Base-by-base conservation (phyloP, 2,888 invertebrate species). In the Scrobipalpa atriplicella region DNA sequence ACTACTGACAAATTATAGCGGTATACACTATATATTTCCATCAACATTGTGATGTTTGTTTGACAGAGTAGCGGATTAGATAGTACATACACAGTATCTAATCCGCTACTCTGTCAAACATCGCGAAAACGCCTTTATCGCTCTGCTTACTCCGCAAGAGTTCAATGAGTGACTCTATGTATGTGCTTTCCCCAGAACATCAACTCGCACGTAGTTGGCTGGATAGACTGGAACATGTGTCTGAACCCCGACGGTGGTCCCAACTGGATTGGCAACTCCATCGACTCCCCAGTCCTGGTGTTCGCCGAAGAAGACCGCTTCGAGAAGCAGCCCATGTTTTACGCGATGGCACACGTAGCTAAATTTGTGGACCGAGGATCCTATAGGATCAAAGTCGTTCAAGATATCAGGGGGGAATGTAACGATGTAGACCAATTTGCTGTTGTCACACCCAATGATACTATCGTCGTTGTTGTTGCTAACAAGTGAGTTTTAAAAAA, bases 201-300 rank as follows among this genome's bases (percentile, higher is more conserved):
- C 16, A 94, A 95, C 71, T 93, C 96, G 80, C 95, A 95, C 89
- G 94, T 95, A 0, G 91, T 93, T 43, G 97, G 96, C 1, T 98
- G 98, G 97, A 89, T 96, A 0, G 98, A 98, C 82, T 98, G 98
- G 97, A 98, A 98, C 84, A 81, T 98, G 67, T 95, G 94, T 2
- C 85, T 98, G 36, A 90, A 97, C 82, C 79, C 89, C 74, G 61
- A 79, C 6, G 98, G 98, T 13, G 97, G 97, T 0, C 98, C 98
- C 0, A 96, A 95, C 76, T 97, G 95, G 94, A 93, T 92, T 0
- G 76, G 88, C 0, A 97, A 97, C 83, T 93, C 89, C 75, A 96
- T 97, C 0, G 98, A 98, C 86, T 93, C 97, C 0, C 94, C 98
- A 0, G 73, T 86, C 43, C 94, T 98, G 56, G 82, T 84, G 0